These are phyloP conservation scores for Lasioglossum lativentre DNA, from an alignment of 2,888 invertebrate genomes.

Conservation along the genomic window DNA sequence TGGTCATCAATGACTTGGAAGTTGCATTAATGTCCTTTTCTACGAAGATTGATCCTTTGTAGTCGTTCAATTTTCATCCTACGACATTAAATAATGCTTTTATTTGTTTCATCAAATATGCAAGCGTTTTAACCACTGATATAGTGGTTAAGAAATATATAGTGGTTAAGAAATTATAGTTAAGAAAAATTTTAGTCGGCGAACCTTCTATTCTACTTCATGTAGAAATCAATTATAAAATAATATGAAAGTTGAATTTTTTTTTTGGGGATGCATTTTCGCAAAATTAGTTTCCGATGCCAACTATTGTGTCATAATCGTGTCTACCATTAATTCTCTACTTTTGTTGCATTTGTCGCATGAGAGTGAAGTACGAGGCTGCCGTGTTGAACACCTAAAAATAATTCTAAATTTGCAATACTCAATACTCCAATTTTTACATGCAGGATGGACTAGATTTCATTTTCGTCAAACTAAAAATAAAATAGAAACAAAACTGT, in stretches of 20 bases:
- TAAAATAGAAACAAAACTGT: background rate
- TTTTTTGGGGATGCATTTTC: background rate
- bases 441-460: too few species aligned
- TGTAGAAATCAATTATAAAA: background rate
- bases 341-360: slow-evolving; percentile 51
- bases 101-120: background rate
- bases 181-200: background rate
- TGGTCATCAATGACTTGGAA: background rate
- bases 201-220: background rate
- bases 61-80: background rate
- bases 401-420: background rate
- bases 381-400: slow-evolving; percentile 67
- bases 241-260: background rate
- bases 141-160: too few species aligned
- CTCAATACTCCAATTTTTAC: background rate
- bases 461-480: background rate
- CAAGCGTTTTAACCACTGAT: too few species aligned
- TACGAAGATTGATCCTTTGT: background rate
- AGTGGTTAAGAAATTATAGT: too few species aligned
- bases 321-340: background rate
- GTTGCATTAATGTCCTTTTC: background rate
- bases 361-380: slow-evolving; percentile 64
- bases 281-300: background rate
- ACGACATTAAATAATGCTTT: background rate
- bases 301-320: slow-evolving; percentile 18